Base-by-base conservation (phyloP, 2,888 invertebrate genomes). In the Slavum lentiscoides region DNA sequence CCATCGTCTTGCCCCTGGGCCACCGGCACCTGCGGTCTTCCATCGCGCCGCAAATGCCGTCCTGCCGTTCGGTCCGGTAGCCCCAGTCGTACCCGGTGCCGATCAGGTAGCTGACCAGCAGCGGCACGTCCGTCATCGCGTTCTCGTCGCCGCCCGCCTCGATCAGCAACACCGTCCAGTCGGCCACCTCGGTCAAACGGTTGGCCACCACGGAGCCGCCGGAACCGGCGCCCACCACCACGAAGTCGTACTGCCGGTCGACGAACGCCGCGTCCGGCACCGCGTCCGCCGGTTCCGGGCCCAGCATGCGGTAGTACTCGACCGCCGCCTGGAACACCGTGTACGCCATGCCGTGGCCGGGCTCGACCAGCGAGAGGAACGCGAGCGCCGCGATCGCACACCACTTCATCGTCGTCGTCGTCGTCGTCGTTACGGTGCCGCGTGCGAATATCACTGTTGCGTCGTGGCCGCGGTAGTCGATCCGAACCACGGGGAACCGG, bases 161-260 rank as follows among this genome's bases (percentile, higher is more conserved):
- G 2, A 89, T 84, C 37, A 86, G 83, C 2, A 89, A 85, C 1
- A 89, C 89, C 0, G 88, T 87, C 49, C 88, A 88, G 70, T 87
- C 86, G 0, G 85, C 84, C n/a, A 87, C 86, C 84, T 88, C 88
- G 58, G 88, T 88, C 11, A 89, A 86, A 6, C 89, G 86, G 8
- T 89, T 86, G 5, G 89, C 89, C n/a, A 89, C 85, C 15, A 88
- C 89, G 82, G 88, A 88, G 3, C 88, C 90, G 0, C 89, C 89
- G 2, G 89, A 88, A 0, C 90, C 90, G 1, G 89, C 89, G 0
- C 90, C 90, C 1, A 90, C 86, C 17, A 89, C 85, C 55, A 89
- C 88, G 84, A 89, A 89, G 70, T 85, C 85, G 82, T 85, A 85
- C 64, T 84, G 83, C 61, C 82, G 82, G 13, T 80, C 72, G 59